Evolutionary conservation across 2,888 invertebrate genomes (phyloP).

Genomic region (Eupithecia dodoneata): DNA sequence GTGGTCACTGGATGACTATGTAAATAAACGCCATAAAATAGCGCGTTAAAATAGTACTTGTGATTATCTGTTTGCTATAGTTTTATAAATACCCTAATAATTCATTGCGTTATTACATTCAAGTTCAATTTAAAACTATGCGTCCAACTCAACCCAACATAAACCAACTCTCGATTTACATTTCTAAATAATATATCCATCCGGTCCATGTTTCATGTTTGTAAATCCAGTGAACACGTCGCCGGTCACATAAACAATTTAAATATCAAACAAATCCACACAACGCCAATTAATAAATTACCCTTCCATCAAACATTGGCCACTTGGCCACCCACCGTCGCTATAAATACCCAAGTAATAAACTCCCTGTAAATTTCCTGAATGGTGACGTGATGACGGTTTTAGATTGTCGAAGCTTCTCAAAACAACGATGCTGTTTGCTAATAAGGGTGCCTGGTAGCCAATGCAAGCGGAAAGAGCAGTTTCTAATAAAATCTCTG

Average conservation of each 20-base stretch:
- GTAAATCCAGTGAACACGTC: not conserved
- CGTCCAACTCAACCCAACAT: too few species aligned
- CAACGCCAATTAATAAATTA: constrained; percentile 16
- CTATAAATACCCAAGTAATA: not conserved
- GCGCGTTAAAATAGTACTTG: too few species aligned
- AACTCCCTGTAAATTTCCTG: not conserved
- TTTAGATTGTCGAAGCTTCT: not conserved
- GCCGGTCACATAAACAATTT: constrained; percentile 17
- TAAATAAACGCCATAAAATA: too few species aligned
- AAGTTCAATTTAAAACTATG: not conserved
- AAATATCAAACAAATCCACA: constrained; percentile 23
- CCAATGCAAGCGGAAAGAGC: not conserved
- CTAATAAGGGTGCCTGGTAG: not conserved
- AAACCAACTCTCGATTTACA: not conserved
- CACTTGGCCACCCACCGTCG: not conserved
- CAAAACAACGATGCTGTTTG: not conserved
- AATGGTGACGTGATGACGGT: not conserved
- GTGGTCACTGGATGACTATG: too few species aligned
- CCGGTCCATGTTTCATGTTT: not conserved
- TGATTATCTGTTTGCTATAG: too few species aligned
- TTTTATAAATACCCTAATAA: too few species aligned
- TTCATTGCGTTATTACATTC: too few species aligned
- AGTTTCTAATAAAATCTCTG: not conserved
- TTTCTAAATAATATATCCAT: not conserved
- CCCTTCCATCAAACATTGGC: constrained; percentile 21